Conservation (phyloP, 2,888 invertebrate species). For the Ormyrus labotus region DNA sequence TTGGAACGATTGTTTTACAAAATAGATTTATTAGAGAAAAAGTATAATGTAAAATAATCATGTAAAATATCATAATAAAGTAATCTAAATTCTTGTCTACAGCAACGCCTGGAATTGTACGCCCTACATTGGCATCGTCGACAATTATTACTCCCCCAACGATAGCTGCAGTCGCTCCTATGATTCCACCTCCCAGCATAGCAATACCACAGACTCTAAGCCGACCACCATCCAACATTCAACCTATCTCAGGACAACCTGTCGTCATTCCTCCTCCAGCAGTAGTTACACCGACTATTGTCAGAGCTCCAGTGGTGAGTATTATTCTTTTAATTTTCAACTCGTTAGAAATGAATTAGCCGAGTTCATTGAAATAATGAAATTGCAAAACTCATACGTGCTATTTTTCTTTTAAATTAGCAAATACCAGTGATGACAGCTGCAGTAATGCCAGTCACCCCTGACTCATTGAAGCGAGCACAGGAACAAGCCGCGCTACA, state of each 20-base stretch:
- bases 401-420: no score
- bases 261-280: conserved; percentile 76
- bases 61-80: no score
- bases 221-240: conserved; percentile 75
- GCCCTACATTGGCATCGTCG: conserved; percentile 66
- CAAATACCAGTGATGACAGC: conserved; percentile 6
- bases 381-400: no score
- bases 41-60: no score
- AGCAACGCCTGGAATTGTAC: conserved; percentile 71
- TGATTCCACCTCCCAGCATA: conserved; percentile 81
- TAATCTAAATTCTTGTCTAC: conserved; percentile 6
- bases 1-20: no score
- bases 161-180: conserved; percentile 72
- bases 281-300: conserved; percentile 74
- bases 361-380: no score
- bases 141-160: conserved; percentile 62
- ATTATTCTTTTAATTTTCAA: no score
- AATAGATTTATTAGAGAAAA: no score
- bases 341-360: no score
- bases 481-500: conserved; percentile 80
- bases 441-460: conserved; percentile 59
- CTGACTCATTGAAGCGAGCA: conserved; percentile 80
- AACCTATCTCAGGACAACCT: conserved; percentile 73
- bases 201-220: conserved; percentile 78
- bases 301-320: conserved; percentile 71